Base-by-base conservation (phyloP, 2,113 vertebrate genomes). In the Ciconia boyciana region DNA sequence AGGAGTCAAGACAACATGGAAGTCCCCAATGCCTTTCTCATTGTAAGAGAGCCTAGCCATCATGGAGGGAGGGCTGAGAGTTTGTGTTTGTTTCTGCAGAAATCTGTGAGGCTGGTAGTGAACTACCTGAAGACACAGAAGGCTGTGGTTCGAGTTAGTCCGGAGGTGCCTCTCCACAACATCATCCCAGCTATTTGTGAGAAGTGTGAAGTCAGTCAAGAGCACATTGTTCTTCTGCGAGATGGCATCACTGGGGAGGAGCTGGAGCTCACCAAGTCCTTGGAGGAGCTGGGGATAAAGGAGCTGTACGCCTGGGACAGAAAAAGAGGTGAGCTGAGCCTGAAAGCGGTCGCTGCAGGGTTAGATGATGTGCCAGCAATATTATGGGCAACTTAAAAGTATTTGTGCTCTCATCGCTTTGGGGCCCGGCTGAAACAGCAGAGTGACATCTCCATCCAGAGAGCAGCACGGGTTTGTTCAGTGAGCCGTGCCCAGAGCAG, bases 61-160 rank as follows among this genome's bases (percentile, higher is more conserved):
- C 13, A 2, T 0, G 1, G 14, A 32, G 66, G 17, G 16, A 34
- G 14, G 12, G 15, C 66, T 96, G 81, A 95, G 13, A 15, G 21
- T 36, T 78, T 77, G 52, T 81, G 19, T 48, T 44, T 86, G 32
- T 95, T 55, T 90, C 74, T 89, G 78, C 98, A 99, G 99, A 99
- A 99, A 96, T 99, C 99, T 1, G 98, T 99, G 84, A 98, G 99
- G 36, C 98, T 99, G 97, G 98, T 99, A 84, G 99, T 99, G 95
- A 99, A 99, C 97, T 99, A 99, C 97, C 98, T 99, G 90, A 97
- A 98, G 83, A 99, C 98, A 1, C 99, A 99, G 97, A 99, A 99
- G 96, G 97, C 99, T 3, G 99, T 99, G 80, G 97, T 99, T 66
- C 98, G 99, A 28, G 99, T 99, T 88, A 99, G 98, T 97, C 99